Evolutionary conservation across 2,113 vertebrate genomes (phyloP), one percentile per base, ranked within the genome.

Genomic region (Hippocampus guttulatus): DNA sequence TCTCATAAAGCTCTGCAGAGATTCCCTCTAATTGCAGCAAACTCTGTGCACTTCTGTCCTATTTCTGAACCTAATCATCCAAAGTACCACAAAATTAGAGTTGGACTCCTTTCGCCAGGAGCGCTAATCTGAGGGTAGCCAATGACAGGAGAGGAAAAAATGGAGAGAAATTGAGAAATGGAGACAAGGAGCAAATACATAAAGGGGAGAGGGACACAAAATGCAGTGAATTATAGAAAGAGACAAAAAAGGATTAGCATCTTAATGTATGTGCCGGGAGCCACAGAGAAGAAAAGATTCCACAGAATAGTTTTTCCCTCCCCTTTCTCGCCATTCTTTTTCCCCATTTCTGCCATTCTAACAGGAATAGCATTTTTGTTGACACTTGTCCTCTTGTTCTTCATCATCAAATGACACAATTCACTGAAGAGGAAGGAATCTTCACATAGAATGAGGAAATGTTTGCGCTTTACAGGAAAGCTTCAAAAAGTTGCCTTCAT

Each of bases 201-300:
- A 61, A 61, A 61, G 27, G 64, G 75, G 65, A 78, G 81, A 76
- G 73, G 71, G 78, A 79, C 82, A 85, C 84, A 88, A 88, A 89
- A 88, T 70, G 82, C 84, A 84, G 89, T 87, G 83, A 90, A 90
- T 89, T 88, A 90, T 87, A 89, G 83, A 87, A 84, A 85, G 75
- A 82, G 83, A 85, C 78, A 88, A 85, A 89, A 86, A 86, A 83
- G 88, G 88, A 91, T 92, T 91, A 91, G 88, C 84, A 88, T 90
- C 82, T 88, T 87, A 90, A 86, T 88, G 81, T 88, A 81, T 87
- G 85, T 87, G 88, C 87, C 82, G 69, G 80, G 81, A 89, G 88
- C 79, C 75, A 83, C 70, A 71, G 75, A 79, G 84, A 82, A 88
- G 77, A 89, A 87, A 84, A 83, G 79, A 89, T 86, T 82, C 76